phyloP scores from a whole-genome alignment of 2,113 vertebrate species.

The Morone saxatilis region DNA sequence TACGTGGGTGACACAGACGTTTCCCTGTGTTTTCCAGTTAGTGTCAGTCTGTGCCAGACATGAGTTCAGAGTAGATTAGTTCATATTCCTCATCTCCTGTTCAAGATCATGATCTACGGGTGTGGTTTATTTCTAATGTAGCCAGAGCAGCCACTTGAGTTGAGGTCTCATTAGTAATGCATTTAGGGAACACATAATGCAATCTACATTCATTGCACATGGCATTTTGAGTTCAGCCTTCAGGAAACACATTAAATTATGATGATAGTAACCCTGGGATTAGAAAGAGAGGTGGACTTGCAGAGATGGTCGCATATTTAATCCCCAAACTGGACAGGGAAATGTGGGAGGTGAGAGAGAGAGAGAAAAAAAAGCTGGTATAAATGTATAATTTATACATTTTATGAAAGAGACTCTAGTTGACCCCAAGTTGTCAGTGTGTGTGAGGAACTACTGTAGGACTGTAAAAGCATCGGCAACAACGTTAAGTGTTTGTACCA shows the following conservation, averaged over 20 bases:
- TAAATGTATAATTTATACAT: too few relatives aligned
- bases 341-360: neutral
- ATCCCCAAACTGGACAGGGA: neutral
- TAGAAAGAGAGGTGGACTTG: neutral
- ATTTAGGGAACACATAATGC: constrained; percentile 40
- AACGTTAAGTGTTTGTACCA: neutral
- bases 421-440: neutral
- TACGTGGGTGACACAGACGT: neutral
- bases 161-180: constrained; percentile 34
- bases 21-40: neutral
- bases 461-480: neutral
- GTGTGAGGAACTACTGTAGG: neutral
- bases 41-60: neutral
- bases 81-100: constrained; percentile 3
- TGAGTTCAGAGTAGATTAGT: neutral
- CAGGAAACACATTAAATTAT: constrained; percentile 42
- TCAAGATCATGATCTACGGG: neutral
- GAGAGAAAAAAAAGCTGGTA: too few relatives aligned
- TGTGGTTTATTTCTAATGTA: constrained; percentile 10
- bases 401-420: neutral
- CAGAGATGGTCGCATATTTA: neutral
- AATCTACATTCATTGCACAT: constrained; percentile 19
- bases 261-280: constrained; percentile 26
- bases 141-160: constrained; percentile 18
- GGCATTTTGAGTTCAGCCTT: constrained; percentile 35